Base-by-base conservation (phyloP, 1,140 invertebrate species). In the Drosophila nasuta region DNA sequence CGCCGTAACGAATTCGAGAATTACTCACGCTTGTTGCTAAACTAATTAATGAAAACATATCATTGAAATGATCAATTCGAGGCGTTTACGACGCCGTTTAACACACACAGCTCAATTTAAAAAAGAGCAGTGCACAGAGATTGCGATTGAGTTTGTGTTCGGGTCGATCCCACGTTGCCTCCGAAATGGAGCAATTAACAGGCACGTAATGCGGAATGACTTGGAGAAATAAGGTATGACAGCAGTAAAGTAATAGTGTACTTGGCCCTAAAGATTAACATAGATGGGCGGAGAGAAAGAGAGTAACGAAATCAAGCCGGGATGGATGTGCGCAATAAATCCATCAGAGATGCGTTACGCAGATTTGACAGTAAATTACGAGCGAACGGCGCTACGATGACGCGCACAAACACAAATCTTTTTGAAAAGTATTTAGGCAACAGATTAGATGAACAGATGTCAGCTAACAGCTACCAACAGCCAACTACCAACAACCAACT, bases 381-480 rank as follows among this genome's bases (percentile, higher is more conserved):
- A 75, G 57, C 58, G 58, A 69, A 30, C 41, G 43, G 38, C 10
- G 13, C 51, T 67, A 65, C 56, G 35, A 82, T 69, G 73, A 82
- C 68, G 46, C 11, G 49, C 58, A 69, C 45, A 79, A 88, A 82
- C 17, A 17, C 17, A 25, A 25, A 25, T 25, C 20, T 73, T 51
- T 33, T 58, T 75, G 33, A 35, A 35, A 35, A 58, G 58, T 59
- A 54, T 83, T 87, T 83, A 75, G 67, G 67, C 70, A 67, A 75
- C 59, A 59, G 70, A 83, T 88, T 78, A 80, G 80, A 83, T 79
- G 77, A 67, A 4, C 51, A 79, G 67, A 63, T 65, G 73, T 58
- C 65, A 69, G 71, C 41, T 58, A 20, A 45, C 46, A 52, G 38
- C 46, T 17, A 20, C 13, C 46, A 48, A 48, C 41, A n/a, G 15